A percentile compares a stretch with the other conserved stretches of the same genome.
Conservation (phyloP, 1,140 invertebrate genomes). For the Theocolax elegans region DNA sequence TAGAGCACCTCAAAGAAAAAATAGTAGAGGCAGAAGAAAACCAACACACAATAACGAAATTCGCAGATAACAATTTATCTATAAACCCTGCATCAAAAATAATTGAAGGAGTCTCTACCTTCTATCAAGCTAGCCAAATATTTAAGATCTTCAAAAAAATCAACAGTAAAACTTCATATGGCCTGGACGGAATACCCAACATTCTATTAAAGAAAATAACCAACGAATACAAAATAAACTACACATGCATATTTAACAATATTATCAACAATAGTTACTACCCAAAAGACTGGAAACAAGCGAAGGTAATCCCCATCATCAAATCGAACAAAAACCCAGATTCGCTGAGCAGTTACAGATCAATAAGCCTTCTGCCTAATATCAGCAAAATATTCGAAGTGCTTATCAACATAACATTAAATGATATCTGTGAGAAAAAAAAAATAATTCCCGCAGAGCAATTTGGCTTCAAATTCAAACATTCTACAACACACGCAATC, state of each 20-base stretch:
- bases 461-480: conserved; percentile 41
- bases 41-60: neutral
- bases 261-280: neutral
- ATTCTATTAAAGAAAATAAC: neutral
- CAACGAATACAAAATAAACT: neutral
- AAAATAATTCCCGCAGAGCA: conserved; percentile 44
- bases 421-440: conserved; percentile 23
- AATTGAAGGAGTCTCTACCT: neutral
- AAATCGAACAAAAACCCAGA: neutral
- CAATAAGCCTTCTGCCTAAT: conserved; percentile 55
- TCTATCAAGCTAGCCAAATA: neutral
- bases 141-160: neutral
- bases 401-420: conserved; percentile 9
- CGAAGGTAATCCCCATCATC: neutral
- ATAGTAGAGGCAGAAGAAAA: neutral
- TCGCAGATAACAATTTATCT: neutral
- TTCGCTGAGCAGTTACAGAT: neutral
- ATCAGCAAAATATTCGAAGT: conserved; percentile 51
- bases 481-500: conserved; percentile 41
- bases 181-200: conserved; percentile 5
- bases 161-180: conserved; percentile 10
- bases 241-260: conserved; percentile 1
- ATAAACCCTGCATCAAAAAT: neutral
- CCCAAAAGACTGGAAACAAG: conserved; percentile 1
- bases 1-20: neutral